Base-by-base conservation (phyloP, 2,888 invertebrate genomes). In the Apodemia mormo region DNA sequence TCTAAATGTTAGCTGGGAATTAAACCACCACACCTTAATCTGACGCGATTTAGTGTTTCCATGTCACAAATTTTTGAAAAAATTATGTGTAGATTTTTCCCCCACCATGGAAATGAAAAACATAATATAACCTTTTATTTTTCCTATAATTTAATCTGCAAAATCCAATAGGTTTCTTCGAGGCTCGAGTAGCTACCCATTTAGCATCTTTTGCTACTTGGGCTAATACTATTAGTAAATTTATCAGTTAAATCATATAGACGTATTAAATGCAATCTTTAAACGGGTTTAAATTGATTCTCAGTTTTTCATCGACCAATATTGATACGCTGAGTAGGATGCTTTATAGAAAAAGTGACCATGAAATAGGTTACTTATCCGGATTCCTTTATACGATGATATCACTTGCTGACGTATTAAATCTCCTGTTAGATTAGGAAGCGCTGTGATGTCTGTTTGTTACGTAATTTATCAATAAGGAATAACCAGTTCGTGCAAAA, bases 341-440 rank as follows among this genome's bases (percentile, higher is more conserved):
- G 86, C 79, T 82, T 76, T 72, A 73, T 81, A 86, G 86, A 92
- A 92, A 90, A 92, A 89, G 89, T 89, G 91, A 73, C 92, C 90
- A 81, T 91, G 92, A 82, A 82, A 78, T 85, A 78, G 84, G 84
- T 84, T 84, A 85, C 80, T 81, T 87, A 89, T 87, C 90, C 92
- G 92, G 92, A 91, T 92, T 89, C 88, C 83, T 84, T 80, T 82
- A 77, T 81, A 78, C 75, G 80, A 90, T 92, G 88, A 92, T 85
- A 87, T 92, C 92, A 92, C 85, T 79, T 76, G 74, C 81, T 85
- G 86, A 89, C 86, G 86, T 87, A 72, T 82, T 72, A 76, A 79
- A 82, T 83, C 79, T 85, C 79, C 86, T 84, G 86, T 87, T 87
- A 85, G 80, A 76, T 73, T 74, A 74, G 74, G 75, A 75, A 56